phyloP scores from a whole-genome alignment of 1,140 invertebrate genomes.

The Gonioctena quinquepunctata region DNA sequence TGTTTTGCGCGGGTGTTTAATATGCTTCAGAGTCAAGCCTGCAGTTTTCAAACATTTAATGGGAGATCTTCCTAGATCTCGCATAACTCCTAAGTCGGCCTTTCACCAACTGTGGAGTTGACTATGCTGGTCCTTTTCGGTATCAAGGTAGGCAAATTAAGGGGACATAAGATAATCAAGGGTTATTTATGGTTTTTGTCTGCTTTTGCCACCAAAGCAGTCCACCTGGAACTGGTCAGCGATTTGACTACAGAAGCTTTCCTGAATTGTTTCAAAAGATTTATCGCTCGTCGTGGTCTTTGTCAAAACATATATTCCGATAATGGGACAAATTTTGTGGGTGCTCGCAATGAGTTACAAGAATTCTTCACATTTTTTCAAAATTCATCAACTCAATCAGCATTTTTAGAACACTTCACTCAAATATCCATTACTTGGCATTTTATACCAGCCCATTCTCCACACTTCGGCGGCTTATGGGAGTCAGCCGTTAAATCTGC shows the following conservation, averaged over 20 bases:
- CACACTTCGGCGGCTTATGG: constrained; percentile 31
- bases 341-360: constrained; percentile 17
- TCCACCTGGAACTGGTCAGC: constrained; percentile 54
- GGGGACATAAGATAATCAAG: constrained; percentile 34
- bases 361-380: neutral
- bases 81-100: constrained; percentile 36
- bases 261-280: constrained; percentile 48
- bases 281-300: constrained; percentile 48
- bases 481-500: constrained; percentile 15
- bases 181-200: constrained; percentile 20
- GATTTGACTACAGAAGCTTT: constrained; percentile 50
- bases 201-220: constrained; percentile 45
- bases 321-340: constrained; percentile 53
- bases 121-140: constrained; percentile 52
- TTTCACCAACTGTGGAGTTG: constrained; percentile 20
- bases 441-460: constrained; percentile 42
- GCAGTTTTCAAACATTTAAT: constrained; percentile 15
- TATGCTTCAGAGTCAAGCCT: neutral
- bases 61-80: constrained; percentile 21
- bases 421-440: constrained; percentile 37
- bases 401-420: neutral
- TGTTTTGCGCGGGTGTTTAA: constrained; percentile 22
- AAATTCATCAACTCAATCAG: neutral
- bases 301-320: constrained; percentile 48
- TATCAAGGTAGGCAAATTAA: constrained; percentile 39